Conservation (phyloP, 2,797 vertebrate species). For the Sebastes taczanowskii region DNA sequence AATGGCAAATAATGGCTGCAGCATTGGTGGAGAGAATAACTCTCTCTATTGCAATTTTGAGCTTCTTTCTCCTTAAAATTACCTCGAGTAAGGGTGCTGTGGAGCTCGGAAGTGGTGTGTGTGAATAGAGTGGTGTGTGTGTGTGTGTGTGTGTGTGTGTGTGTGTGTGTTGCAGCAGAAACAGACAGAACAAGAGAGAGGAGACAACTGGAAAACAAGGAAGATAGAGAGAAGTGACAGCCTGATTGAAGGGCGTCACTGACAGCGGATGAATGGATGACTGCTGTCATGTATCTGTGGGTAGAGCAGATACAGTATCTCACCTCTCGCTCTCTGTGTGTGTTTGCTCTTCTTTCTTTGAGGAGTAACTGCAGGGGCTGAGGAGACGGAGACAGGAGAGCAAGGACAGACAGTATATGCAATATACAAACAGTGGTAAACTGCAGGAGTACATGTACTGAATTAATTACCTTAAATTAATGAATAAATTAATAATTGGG, state of each 20-base stretch:
- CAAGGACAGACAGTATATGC: neutral
- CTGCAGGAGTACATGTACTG: neutral
- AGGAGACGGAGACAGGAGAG: neutral
- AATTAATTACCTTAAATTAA: neutral
- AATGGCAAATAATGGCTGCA: neutral
- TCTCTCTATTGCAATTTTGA: constrained; percentile 10
- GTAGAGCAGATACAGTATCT: constrained; percentile 5
- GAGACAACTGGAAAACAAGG: neutral
- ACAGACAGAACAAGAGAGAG: neutral
- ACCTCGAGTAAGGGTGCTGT: neutral
- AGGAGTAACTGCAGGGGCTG: neutral
- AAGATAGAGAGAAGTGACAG: constrained; percentile 1
- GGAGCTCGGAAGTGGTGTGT: neutral
- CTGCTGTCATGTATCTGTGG: constrained; percentile 30
- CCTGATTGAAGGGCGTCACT: constrained; percentile 38
- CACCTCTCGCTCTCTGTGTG: neutral
- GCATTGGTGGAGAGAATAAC: neutral
- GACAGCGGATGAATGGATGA: constrained; percentile 47
- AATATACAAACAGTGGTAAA: neutral
- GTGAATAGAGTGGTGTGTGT: neutral
- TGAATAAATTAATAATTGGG: neutral
- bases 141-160: neutral
- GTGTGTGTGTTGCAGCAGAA: neutral
- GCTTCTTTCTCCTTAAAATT: neutral
- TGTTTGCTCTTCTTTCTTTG: neutral